Evolutionary conservation across 1,140 invertebrate genomes (phyloP).

Genomic region (Sweltsa coloradensis): DNA sequence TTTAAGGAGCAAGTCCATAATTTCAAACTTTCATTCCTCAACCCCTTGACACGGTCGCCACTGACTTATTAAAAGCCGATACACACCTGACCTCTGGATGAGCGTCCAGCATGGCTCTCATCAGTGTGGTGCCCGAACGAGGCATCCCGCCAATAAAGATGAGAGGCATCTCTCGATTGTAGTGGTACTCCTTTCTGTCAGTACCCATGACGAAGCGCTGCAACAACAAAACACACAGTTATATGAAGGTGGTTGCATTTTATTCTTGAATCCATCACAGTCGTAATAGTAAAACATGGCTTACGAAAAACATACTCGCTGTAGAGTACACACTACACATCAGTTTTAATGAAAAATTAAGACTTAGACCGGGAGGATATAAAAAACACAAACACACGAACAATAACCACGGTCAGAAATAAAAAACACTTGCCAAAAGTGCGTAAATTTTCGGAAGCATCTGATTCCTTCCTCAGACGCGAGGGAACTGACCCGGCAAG

Average conservation of each 20-base stretch:
- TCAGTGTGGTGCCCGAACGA: constrained; percentile 90
- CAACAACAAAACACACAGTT: constrained; percentile 16
- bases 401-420: no score
- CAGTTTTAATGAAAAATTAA: neutral
- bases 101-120: constrained; percentile 96
- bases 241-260: neutral
- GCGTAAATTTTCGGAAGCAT: no score
- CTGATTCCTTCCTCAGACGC: no score
- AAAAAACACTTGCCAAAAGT: no score
- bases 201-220: constrained; percentile 47
- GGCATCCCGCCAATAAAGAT: constrained; percentile 97
- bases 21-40: no score
- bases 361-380: neutral
- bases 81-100: constrained; percentile 85
- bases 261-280: neutral
- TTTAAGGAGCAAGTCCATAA: no score
- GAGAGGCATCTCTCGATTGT: constrained; percentile 77
- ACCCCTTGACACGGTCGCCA: no score
- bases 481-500: no score
- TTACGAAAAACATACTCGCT: neutral
- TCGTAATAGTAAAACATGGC: neutral
- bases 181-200: constrained; percentile 52
- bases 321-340: neutral
- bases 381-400: neutral
- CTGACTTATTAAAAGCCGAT: no score